Evolutionary conservation across 2,888 invertebrate genomes (phyloP).

Genomic region (Venustoraphidia nigricollis): DNA sequence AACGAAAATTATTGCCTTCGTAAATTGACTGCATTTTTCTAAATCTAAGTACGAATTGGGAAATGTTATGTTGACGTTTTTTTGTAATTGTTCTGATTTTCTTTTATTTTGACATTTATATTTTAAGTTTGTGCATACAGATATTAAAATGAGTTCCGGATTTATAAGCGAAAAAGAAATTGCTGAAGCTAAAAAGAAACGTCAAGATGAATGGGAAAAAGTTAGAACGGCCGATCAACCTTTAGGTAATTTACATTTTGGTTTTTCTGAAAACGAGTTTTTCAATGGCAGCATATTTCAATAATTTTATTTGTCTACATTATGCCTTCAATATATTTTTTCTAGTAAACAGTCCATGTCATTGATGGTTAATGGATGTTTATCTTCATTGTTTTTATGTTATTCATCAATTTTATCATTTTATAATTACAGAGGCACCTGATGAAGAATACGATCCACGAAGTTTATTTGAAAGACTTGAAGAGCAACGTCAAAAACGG

Average conservation of each 20-base stretch:
- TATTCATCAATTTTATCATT: constrained; percentile 7
- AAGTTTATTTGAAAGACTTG: constrained; percentile 80
- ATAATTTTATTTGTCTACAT: not conserved
- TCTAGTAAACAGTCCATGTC: not conserved
- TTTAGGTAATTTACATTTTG: constrained; percentile 40
- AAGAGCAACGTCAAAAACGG: constrained; percentile 83
- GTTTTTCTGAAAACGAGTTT: not conserved
- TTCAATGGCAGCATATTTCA: not conserved
- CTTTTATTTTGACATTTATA: not conserved
- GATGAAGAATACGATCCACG: constrained; percentile 71
- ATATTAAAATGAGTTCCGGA: constrained; percentile 63
- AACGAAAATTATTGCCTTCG: too few species aligned
- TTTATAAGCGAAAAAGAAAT: constrained; percentile 83
- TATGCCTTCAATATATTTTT: not conserved
- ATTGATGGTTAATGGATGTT: constrained; percentile 5
- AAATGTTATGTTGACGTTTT: too few species aligned
- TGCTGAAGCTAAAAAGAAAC: constrained; percentile 57
- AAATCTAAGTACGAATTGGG: too few species aligned
- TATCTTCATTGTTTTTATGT: constrained; percentile 5
- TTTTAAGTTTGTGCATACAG: not conserved
- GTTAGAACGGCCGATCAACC: constrained; percentile 85
- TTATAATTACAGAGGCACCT: constrained; percentile 56
- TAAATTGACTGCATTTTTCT: too few species aligned
- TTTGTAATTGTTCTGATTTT: not conserved
- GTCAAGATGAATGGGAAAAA: constrained; percentile 96